A percentile compares a stretch with the other conserved stretches of the same genome.
Evolutionary conservation across 2,888 invertebrate species (phyloP).

Genomic region (Labia minor): DNA sequence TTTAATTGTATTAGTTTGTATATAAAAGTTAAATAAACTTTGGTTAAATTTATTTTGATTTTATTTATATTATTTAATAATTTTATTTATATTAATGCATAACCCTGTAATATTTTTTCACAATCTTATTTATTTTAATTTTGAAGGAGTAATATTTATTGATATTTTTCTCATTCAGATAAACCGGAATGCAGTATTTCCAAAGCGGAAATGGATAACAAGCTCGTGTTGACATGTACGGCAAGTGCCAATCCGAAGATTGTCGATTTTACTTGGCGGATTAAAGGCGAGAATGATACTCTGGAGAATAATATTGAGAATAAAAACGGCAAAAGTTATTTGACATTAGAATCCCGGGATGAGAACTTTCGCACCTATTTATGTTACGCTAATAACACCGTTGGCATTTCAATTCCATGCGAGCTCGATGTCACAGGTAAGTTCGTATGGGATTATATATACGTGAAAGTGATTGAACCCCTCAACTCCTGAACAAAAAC

Average conservation of each 20-base stretch:
- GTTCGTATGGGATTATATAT: slow-evolving; percentile 23
- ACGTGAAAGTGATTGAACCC: background rate
- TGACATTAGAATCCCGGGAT: slow-evolving; percentile 50
- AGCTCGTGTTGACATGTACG: slow-evolving; percentile 66
- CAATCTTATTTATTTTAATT: too few relatives aligned
- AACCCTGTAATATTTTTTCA: too few relatives aligned
- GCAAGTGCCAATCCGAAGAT: slow-evolving; percentile 69
- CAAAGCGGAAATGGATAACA: slow-evolving; percentile 58
- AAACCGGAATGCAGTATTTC: slow-evolving; percentile 75
- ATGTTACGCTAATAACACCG: slow-evolving; percentile 74
- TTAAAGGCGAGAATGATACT: slow-evolving; percentile 74
- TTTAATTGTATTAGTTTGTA: too few relatives aligned
- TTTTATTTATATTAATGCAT: too few relatives aligned
- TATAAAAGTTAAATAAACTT: too few relatives aligned
- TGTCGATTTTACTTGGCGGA: slow-evolving; percentile 70
- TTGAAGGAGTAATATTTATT: slow-evolving; percentile 22
- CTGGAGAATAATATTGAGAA: slow-evolving; percentile 47
- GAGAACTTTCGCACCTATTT: slow-evolving; percentile 66
- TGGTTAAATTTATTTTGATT: too few relatives aligned
- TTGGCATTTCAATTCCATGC: slow-evolving; percentile 51
- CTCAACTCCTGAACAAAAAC: background rate
- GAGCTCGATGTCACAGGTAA: slow-evolving; percentile 44
- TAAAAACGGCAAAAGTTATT: slow-evolving; percentile 46
- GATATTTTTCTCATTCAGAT: slow-evolving; percentile 43
- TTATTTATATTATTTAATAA: too few relatives aligned